These are phyloP conservation scores for Linyphia triangularis DNA, from an alignment of 2,888 invertebrate genomes.

Conservation along the genomic window DNA sequence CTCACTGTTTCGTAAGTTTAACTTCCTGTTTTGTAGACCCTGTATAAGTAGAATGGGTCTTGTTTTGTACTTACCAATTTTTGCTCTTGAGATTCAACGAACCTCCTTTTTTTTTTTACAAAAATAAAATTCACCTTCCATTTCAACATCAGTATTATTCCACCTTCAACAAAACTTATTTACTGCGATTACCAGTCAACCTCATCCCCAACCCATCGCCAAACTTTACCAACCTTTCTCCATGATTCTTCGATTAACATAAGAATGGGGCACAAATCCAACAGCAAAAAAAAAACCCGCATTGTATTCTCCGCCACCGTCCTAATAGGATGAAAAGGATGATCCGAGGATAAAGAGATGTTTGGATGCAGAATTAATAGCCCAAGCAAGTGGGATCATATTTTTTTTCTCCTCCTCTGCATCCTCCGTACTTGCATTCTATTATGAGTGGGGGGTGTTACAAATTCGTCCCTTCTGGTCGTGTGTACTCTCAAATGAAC, in stretches of 20 bases:
- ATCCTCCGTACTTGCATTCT: neutral
- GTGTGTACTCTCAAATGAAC: constrained; percentile 32
- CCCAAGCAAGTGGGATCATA: constrained; percentile 57
- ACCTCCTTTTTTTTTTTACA: too few relatives aligned
- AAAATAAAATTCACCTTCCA: too few relatives aligned
- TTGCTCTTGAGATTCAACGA: too few relatives aligned
- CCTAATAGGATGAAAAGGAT: constrained; percentile 66
- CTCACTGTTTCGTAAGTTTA: too few relatives aligned
- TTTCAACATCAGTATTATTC: too few relatives aligned
- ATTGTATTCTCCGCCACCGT: constrained; percentile 25
- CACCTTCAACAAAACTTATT: too few relatives aligned
- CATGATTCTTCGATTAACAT: constrained; percentile 62
- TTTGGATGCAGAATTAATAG: constrained; percentile 72
- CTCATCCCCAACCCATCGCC: constrained; percentile 18
- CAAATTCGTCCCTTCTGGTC: constrained; percentile 74
- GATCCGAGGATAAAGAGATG: constrained; percentile 64
- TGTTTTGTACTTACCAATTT: too few relatives aligned
- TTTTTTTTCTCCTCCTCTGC: constrained; percentile 19
- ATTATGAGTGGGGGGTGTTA: neutral
- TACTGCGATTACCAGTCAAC: too few relatives aligned
- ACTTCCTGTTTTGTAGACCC: too few relatives aligned
- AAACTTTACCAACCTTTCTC: constrained; percentile 50
- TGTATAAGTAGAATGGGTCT: too few relatives aligned
- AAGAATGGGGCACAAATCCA: constrained; percentile 66
- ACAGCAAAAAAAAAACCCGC: constrained; percentile 46